Conservation (phyloP, 35 echinoderm and acorn worm genomes). For the Stichopus chloronotus region DNA sequence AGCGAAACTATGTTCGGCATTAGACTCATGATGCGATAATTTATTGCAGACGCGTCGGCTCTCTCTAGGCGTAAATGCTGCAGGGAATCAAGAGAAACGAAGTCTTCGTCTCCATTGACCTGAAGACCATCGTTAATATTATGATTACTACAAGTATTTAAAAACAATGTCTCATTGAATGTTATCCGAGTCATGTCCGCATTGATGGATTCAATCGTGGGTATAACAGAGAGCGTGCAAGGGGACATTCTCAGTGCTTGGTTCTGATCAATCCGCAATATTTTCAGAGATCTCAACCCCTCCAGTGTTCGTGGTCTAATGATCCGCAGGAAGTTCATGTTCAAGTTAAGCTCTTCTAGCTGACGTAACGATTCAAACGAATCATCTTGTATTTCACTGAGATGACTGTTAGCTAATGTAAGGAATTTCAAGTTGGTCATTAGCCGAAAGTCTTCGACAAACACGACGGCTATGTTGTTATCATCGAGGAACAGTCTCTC, state of each 20-base stretch:
- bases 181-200: constrained; percentile 46
- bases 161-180: constrained; percentile 42
- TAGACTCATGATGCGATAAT: constrained; percentile 52
- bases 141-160: constrained; percentile 8
- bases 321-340: constrained; percentile 27
- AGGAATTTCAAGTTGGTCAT: constrained; percentile 28
- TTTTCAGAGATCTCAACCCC: constrained; percentile 7
- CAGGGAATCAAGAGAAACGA: constrained; percentile 18
- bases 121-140: neutral
- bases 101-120: neutral
- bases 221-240: constrained; percentile 42
- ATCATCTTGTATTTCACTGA: constrained; percentile 40
- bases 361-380: constrained; percentile 8
- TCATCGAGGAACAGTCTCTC: constrained; percentile 40
- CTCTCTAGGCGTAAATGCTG: constrained; percentile 39
- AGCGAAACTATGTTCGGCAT: constrained; percentile 39
- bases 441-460: constrained; percentile 36
- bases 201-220: constrained; percentile 40
- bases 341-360: constrained; percentile 37
- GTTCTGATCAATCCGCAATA: constrained; percentile 49
- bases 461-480: constrained; percentile 38
- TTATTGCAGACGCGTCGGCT: constrained; percentile 43
- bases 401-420: constrained; percentile 46
- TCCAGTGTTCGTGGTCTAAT: constrained; percentile 1
- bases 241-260: constrained; percentile 34